phyloP scores from a whole-genome alignment of 2,113 vertebrate genomes.

The Oceanodroma tethys region DNA sequence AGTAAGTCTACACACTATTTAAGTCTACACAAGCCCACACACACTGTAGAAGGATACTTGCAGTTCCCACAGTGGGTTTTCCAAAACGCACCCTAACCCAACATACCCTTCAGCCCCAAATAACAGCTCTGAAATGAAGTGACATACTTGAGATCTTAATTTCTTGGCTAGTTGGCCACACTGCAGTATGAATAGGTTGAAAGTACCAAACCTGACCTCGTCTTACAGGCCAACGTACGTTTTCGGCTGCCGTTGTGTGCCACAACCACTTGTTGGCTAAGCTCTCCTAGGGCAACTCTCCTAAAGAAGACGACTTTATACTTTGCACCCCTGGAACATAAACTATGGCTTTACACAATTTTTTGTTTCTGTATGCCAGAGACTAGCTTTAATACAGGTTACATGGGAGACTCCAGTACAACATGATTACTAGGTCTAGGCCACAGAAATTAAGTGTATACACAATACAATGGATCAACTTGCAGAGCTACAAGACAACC shows the following conservation, averaged over 20 bases:
- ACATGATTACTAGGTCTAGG: not conserved
- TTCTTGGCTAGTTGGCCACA: not conserved
- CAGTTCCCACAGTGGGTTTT: not conserved
- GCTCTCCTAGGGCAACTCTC: not conserved
- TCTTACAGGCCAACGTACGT: not conserved
- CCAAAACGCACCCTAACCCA: not conserved
- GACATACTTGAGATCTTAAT: not conserved
- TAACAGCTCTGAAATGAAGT: not conserved
- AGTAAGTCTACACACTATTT: not conserved
- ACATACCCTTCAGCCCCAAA: not conserved
- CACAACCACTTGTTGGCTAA: not conserved
- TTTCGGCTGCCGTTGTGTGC: fast-evolving
- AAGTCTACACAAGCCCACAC: not conserved
- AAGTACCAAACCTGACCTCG: not conserved
- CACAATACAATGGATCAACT: not conserved
- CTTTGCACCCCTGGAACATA: not conserved
- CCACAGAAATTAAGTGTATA: not conserved
- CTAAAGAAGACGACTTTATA: not conserved
- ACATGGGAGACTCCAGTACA: not conserved
- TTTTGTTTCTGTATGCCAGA: not conserved
- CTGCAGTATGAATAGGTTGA: too few relatives aligned
- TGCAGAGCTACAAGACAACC: not conserved
- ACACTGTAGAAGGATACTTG: not conserved
- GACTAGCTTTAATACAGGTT: not conserved
- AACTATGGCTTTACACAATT: not conserved